Evolutionary conservation across 1,140 invertebrate species (phyloP).

Genomic region (Plectus sambesii): DNA sequence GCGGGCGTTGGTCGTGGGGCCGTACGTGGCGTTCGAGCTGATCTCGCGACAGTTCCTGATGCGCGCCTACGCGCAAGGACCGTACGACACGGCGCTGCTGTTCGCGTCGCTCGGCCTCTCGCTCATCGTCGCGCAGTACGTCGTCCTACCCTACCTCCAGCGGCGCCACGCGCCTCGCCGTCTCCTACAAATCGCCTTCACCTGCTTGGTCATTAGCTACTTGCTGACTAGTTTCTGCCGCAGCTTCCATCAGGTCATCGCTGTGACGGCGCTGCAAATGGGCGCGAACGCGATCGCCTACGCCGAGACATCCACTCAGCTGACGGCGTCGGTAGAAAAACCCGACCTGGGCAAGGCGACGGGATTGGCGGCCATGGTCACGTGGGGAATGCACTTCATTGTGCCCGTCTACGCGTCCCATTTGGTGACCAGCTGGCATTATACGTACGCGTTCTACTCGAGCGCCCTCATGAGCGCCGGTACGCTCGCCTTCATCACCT

Average conservation of each 20-base stretch:
- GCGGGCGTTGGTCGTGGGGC: constrained; percentile 32
- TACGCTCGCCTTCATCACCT: constrained; percentile 35
- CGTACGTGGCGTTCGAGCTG: constrained; percentile 45
- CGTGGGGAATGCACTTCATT: constrained; percentile 42
- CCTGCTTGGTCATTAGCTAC: constrained; percentile 33
- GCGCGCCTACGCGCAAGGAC: constrained; percentile 40
- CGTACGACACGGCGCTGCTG: constrained; percentile 40
- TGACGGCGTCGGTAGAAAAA: constrained; percentile 41
- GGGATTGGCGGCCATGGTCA: constrained; percentile 43
- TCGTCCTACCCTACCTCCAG: constrained; percentile 38
- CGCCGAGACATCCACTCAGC: constrained; percentile 42
- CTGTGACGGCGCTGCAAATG: constrained; percentile 40
- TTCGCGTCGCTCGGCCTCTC: constrained; percentile 40
- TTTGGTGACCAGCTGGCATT: constrained; percentile 36
- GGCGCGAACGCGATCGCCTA: constrained; percentile 44
- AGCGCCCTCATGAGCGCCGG: constrained; percentile 28
- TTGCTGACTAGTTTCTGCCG: constrained; percentile 31
- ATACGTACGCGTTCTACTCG: constrained; percentile 44
- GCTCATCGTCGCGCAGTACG: constrained; percentile 35
- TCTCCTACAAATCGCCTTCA: constrained; percentile 34
- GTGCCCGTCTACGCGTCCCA: constrained; percentile 44
- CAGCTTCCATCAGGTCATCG: constrained; percentile 37
- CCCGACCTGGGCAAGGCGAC: constrained; percentile 42
- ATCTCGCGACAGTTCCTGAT: constrained; percentile 44
- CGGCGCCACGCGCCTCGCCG: constrained; percentile 27